These are phyloP conservation scores for Petrolisthes cinctipes DNA, from an alignment of 2,888 invertebrate genomes.

Conservation along the genomic window DNA sequence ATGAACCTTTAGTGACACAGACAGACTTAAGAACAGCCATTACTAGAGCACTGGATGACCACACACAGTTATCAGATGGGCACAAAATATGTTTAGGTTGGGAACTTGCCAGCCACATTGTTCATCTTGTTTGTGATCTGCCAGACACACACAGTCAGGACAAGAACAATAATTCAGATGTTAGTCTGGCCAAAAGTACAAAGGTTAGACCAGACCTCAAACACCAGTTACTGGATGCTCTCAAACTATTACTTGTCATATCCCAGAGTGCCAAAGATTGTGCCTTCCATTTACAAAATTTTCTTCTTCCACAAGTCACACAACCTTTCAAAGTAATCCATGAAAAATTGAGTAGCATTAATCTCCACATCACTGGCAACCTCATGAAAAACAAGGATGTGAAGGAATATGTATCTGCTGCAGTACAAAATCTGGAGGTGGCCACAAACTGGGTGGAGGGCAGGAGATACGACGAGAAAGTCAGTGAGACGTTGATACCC, in stretches of 20 bases:
- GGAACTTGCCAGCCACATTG: conserved; percentile 52
- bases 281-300: conserved; percentile 31
- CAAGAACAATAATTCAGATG: neutral
- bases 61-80: conserved; percentile 12
- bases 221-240: conserved; percentile 26
- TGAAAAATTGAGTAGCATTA: conserved; percentile 30
- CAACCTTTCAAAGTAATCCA: conserved; percentile 29
- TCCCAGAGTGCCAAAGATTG: conserved; percentile 51
- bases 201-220: conserved; percentile 21
- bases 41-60: conserved; percentile 22
- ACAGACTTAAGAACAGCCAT: neutral
- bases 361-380: conserved; percentile 52
- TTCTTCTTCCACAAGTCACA: conserved; percentile 33
- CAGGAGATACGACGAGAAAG: neutral
- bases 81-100: conserved; percentile 50
- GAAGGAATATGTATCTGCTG: conserved; percentile 13
- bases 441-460: conserved; percentile 49
- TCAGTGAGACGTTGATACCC: conserved; percentile 42
- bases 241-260: conserved; percentile 42
- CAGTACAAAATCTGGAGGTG: conserved; percentile 39
- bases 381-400: conserved; percentile 47
- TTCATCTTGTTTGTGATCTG: conserved; percentile 47
- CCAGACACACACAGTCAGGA: neutral
- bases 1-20: neutral
- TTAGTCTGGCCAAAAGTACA: neutral